Base-by-base conservation (phyloP, 2,797 vertebrate genomes). In the Chromis chromis region DNA sequence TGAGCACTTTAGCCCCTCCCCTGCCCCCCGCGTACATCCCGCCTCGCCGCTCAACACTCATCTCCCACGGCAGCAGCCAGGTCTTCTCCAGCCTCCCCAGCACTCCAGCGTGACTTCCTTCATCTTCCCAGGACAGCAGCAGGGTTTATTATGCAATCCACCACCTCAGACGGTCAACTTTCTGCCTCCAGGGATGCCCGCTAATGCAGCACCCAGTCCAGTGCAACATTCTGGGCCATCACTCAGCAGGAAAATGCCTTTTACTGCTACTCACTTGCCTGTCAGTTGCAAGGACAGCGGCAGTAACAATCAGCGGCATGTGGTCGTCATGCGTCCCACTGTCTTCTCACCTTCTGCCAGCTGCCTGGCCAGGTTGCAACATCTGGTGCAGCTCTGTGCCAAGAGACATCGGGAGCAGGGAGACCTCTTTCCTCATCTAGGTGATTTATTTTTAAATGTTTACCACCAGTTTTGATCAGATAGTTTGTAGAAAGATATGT, bases 401-500 rank as follows among this genome's bases (percentile, higher is more conserved):
- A 95, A 96, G 65, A 96, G 96, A 86, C 97, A 96, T 74, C 94
- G 93, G 91, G 93, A 98, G 88, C 95, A 99, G 16, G 94, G 95
- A 70, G 98, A 99, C 83, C 96, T 99, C 83, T 99, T 99, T 90
- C 97, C 97, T 77, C 97, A 99, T 88, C 92, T 99, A 93, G 98
- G 98, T 99, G 92, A 87, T 92, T 91, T 33, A 62, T 64, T 77
- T 75, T 17, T 31, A 66, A 25, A 1, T n/a, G 60, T 78, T 82
- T 74, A 50, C 7, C 33, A 44, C 16, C 1, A 22, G 14, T 64
- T 70, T 64, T 46, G 13, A 9, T n/a, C n/a, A 25, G 10, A 63
- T 31, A 46, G 53, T 48, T 13, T 42, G 56, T 33, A 42, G 10
- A 36, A 36, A 36, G 33, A 36, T 36, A 12, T 3, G 10, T 36